phyloP scores from a whole-genome alignment of 2,113 vertebrate species.

The Trogon melanurus region DNA sequence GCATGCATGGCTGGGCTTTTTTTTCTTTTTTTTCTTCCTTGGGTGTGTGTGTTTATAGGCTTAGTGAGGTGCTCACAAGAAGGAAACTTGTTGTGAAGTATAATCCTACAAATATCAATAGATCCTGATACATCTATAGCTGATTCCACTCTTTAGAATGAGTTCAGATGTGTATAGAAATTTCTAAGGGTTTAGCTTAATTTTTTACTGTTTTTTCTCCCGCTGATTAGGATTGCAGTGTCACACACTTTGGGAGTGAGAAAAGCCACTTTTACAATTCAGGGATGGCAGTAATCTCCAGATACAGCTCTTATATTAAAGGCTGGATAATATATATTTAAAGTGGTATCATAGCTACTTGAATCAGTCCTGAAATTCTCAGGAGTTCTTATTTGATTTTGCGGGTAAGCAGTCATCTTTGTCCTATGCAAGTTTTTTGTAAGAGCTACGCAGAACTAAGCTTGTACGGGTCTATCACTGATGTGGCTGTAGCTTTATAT shows the following conservation, averaged over 20 bases:
- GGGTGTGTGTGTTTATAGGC: neutral
- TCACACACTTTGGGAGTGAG: fast-evolving
- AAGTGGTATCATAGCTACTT: neutral
- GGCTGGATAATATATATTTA: neutral
- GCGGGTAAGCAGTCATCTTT: neutral
- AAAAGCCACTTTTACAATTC: neutral
- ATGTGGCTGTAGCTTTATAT: neutral
- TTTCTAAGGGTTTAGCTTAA: neutral
- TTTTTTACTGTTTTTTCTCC: fast-evolving
- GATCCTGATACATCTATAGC: neutral
- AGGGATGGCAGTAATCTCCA: neutral
- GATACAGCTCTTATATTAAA: neutral
- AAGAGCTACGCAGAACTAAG: neutral
- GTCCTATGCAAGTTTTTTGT: neutral
- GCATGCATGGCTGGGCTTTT: fast-evolving
- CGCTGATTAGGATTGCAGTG: neutral
- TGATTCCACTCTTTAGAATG: neutral
- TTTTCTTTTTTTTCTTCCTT: neutral
- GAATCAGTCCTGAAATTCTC: neutral
- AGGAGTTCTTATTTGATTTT: neutral
- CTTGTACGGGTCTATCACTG: neutral
- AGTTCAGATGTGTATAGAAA: neutral
- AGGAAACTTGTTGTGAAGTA: neutral
- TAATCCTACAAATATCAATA: neutral
- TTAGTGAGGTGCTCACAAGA: neutral